Base-by-base conservation (phyloP, 2,113 vertebrate genomes). In the Sardina pilchardus region DNA sequence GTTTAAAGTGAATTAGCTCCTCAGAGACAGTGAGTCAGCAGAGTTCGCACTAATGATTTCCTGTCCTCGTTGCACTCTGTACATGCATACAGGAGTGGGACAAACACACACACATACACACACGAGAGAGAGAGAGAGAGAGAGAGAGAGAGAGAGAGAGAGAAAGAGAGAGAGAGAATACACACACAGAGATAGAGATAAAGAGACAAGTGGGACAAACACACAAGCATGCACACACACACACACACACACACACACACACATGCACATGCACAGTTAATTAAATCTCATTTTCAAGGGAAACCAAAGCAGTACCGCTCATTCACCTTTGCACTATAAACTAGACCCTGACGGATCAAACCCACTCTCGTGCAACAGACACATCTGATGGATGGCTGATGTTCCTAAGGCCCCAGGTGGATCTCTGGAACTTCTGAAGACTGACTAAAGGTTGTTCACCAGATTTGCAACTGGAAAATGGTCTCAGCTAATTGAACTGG, bases 21-120 rank as follows among this genome's bases (percentile, higher is more conserved):
- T 26, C 36, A 56, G 24, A 59, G 36, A 84, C 53, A 75, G 36
- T 44, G 44, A 56, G 81, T 81, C 53, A 84, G 63, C 56, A 84
- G 43, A 81, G 47, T 59, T 5, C 53, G 44, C 47, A 56, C 26
- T 88, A 88, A 84, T 88, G 85, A 50, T 48, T 84, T 86, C 85
- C 83, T 84, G 71, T 82, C 21, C 78, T 85, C 12, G 47, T 47
- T 85, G 43, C 42, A 47, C 42, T 45, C n/a, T 50, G 8, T 39
- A 80, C 56, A 5, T 21, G 63, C 63, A 71, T 14, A 34, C 63
- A 71, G n/a, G 63, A 71, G 26, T 34, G 63, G 26, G 9, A 71
- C 63, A 34, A 16, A 71, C 63, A 71, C 63, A 34, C 8, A 71
- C n/a, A 71, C n/a, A 30, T 8, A 71, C 6, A 71, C 26, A 34